Evolutionary conservation across 2,888 invertebrate species (phyloP).

Genomic region (Ornithoptera alexandrae): DNA sequence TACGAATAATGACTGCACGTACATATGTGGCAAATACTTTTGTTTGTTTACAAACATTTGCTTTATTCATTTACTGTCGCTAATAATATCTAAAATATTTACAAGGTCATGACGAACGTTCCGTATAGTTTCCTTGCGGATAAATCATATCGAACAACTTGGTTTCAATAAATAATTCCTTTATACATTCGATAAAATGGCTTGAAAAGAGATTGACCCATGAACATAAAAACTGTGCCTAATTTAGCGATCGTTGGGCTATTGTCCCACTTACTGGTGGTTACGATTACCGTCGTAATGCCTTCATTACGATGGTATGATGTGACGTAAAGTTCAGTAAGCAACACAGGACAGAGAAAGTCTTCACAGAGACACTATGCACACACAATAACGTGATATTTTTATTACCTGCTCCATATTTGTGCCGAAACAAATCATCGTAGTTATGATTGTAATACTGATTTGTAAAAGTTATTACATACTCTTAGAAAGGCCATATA

Average conservation of each 20-base stretch:
- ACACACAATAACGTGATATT: neutral
- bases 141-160: conserved; percentile 1
- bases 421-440: no score
- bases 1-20: conserved; percentile 2
- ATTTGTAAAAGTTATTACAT: no score
- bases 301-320: conserved; percentile 54
- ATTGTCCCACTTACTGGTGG: conserved; percentile 17
- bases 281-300: conserved; percentile 61
- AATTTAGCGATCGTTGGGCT: conserved; percentile 5
- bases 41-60: conserved; percentile 14
- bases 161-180: conserved; percentile 7
- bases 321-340: conserved; percentile 67
- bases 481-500: no score
- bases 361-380: conserved; percentile 49
- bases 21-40: conserved; percentile 4
- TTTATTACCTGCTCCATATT: no score
- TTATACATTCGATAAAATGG: conserved; percentile 5
- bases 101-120: conserved; percentile 5
- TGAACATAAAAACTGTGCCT: conserved; percentile 9
- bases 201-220: conserved; percentile 17
- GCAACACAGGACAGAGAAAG: conserved; percentile 62
- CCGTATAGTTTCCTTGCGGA: conserved; percentile 1
- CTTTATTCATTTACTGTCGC: conserved; percentile 6
- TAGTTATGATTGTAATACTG: no score
- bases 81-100: conserved; percentile 9